Evolutionary conservation across 2,113 vertebrate species (phyloP).

Genomic region (Nyctibius bracteatus): DNA sequence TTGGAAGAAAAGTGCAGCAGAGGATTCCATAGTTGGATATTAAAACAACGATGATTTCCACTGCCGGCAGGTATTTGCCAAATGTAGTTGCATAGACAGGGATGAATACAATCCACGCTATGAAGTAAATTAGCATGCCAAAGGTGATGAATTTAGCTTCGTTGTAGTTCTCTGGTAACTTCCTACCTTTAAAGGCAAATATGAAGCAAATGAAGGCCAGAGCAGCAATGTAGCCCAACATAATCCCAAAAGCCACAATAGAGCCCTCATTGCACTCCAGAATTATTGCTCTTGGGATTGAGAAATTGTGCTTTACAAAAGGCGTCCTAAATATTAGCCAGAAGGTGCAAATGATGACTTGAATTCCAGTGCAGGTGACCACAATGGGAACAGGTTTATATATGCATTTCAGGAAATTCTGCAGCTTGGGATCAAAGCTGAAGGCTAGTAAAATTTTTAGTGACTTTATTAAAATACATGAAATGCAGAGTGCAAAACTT

Average conservation of each 20-base stretch:
- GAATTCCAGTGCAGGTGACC: conserved; percentile 73
- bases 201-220: conserved; percentile 83
- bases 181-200: conserved; percentile 87
- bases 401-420: conserved; percentile 70
- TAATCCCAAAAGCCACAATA: conserved; percentile 76
- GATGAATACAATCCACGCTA: conserved; percentile 87
- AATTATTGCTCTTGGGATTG: conserved; percentile 69
- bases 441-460: conserved; percentile 89
- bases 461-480: conserved; percentile 88
- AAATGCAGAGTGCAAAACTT: conserved; percentile 86
- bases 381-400: conserved; percentile 76
- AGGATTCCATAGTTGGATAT: conserved; percentile 88
- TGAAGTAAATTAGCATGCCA: conserved; percentile 89
- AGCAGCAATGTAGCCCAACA: conserved; percentile 82
- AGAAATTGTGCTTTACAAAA: conserved; percentile 48
- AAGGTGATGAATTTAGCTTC: conserved; percentile 92
- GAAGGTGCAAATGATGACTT: conserved; percentile 73
- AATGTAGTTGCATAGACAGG: conserved; percentile 82
- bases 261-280: conserved; percentile 84
- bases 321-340: conserved; percentile 82
- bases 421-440: conserved; percentile 81
- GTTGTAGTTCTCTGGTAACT: conserved; percentile 87
- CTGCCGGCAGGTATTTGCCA: conserved; percentile 83
- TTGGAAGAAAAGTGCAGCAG: conserved; percentile 86
- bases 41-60: conserved; percentile 88